A percentile compares a stretch with the other conserved stretches of the same genome.
Conservation (phyloP, 2,113 vertebrate genomes). For the Scophthalmus maximus region DNA sequence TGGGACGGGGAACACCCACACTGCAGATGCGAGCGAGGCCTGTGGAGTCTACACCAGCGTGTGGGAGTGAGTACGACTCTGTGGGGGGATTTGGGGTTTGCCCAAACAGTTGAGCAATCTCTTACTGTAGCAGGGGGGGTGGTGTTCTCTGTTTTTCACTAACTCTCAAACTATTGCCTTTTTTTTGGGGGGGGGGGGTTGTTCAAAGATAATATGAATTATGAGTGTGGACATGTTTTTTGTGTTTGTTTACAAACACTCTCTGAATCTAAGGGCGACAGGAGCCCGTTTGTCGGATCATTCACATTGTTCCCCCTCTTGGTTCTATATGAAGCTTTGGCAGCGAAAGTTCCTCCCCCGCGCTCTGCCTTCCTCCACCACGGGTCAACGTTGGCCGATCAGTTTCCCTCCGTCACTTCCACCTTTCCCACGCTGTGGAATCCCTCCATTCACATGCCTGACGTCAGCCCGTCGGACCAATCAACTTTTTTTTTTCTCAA, state of each 20-base stretch:
- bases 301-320: background rate
- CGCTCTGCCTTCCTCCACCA: background rate
- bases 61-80: constrained; percentile 29
- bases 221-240: background rate
- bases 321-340: background rate
- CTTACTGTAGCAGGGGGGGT: constrained; percentile 29
- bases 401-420: background rate
- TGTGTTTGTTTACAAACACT: background rate
- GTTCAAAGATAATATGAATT: background rate
- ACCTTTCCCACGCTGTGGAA: background rate
- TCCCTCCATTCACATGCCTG: background rate
- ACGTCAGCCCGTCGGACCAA: background rate
- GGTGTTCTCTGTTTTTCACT: constrained; percentile 7
- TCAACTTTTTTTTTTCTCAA: too few species aligned
- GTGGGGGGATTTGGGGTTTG: constrained; percentile 39
- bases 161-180: constrained; percentile 2
- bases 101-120: constrained; percentile 65
- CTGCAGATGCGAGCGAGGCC: constrained; percentile 35
- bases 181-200: background rate
- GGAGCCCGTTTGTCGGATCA: constrained; percentile 2
- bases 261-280: background rate
- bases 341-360: too few species aligned
- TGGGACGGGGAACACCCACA: constrained; percentile 64
- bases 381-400: background rate
- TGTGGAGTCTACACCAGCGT: constrained; percentile 32